A percentile compares a stretch with the other conserved stretches of the same genome.
Evolutionary conservation across 2,113 vertebrate species (phyloP).

Genomic region (Furnarius figulus): DNA sequence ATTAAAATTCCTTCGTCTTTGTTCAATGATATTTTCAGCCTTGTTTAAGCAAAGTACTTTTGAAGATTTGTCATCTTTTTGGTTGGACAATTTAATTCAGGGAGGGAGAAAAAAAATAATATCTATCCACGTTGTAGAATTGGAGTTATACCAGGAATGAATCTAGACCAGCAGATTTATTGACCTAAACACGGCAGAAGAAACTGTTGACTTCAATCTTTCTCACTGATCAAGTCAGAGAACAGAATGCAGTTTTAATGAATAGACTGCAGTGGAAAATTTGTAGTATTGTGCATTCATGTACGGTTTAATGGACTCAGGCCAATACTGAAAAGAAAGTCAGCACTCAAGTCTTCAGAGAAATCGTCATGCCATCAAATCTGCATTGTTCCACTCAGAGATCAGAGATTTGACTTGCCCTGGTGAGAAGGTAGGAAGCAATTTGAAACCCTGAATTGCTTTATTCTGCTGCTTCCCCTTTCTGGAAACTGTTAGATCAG

Average conservation of each 20-base stretch:
- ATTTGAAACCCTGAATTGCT: background rate
- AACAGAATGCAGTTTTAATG: constrained; percentile 2
- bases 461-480: background rate
- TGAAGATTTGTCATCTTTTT: background rate
- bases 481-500: background rate
- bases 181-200: constrained; percentile 36
- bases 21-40: background rate
- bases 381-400: background rate
- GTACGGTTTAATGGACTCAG: background rate
- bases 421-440: background rate
- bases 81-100: background rate
- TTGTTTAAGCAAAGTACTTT: background rate
- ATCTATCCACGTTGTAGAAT: background rate
- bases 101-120: background rate
- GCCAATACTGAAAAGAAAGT: constrained; percentile 23
- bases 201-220: constrained; percentile 11
- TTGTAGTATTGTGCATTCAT: background rate
- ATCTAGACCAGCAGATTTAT: constrained; percentile 12
- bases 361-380: background rate
- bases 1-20: background rate
- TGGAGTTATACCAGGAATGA: constrained; percentile 3
- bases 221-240: background rate
- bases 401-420: background rate
- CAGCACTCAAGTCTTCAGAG: background rate
- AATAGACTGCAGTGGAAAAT: constrained; percentile 14